Conservation (phyloP, 2,113 vertebrate species). For the Pipra filicauda region DNA sequence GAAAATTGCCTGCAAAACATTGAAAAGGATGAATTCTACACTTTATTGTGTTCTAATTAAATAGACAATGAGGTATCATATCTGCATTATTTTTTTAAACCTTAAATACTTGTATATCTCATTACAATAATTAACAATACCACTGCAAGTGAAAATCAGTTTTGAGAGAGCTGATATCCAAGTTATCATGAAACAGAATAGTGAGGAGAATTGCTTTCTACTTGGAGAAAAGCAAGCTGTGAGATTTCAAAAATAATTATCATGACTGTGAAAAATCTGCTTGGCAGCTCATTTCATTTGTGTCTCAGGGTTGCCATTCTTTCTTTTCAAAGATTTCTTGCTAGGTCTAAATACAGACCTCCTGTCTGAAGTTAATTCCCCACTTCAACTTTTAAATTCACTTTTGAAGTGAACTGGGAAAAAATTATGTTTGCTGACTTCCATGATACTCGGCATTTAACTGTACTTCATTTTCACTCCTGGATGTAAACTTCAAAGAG, state of each 20-base stretch:
- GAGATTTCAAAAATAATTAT: constrained; percentile 62
- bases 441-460: background rate
- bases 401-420: constrained; percentile 17
- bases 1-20: constrained; percentile 56
- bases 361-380: constrained; percentile 52
- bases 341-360: constrained; percentile 61
- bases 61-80: constrained; percentile 35
- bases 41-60: constrained; percentile 61
- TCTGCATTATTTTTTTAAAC: background rate
- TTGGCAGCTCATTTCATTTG: constrained; percentile 42
- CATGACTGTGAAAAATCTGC: constrained; percentile 56
- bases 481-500: constrained; percentile 21
- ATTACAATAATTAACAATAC: constrained; percentile 46
- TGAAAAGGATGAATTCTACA: constrained; percentile 20
- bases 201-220: constrained; percentile 51
- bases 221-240: constrained; percentile 52
- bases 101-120: background rate
- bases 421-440: constrained; percentile 29
- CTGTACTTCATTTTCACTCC: constrained; percentile 1
- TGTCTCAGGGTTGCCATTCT: constrained; percentile 31
- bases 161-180: background rate
- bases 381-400: constrained; percentile 34
- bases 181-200: constrained; percentile 39
- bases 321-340: constrained; percentile 52
- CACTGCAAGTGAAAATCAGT: constrained; percentile 29